A percentile compares a stretch with the other conserved stretches of the same genome.
phyloP scores from a whole-genome alignment of 2,113 vertebrate species.

The Tragelaphus imberbis region DNA sequence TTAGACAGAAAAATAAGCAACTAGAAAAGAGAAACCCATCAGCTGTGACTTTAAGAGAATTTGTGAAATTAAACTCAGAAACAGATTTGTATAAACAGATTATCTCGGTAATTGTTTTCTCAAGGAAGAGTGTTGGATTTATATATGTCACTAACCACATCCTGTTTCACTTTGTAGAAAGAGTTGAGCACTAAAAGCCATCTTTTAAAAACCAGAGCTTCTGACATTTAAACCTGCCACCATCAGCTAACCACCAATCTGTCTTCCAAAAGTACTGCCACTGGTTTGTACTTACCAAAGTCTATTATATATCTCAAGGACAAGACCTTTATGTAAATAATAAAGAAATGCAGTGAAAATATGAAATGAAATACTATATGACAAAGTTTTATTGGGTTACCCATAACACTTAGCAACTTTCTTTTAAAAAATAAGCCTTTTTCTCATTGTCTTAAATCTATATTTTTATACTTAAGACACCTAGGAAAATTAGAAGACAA shows the following conservation, averaged over 20 bases:
- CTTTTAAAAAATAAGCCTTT: not conserved
- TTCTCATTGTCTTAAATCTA: not conserved
- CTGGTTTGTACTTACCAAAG: not conserved
- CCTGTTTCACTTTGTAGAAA: not conserved
- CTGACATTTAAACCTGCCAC: not conserved
- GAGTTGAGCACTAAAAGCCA: not conserved
- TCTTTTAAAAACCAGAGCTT: not conserved
- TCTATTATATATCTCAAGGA: not conserved
- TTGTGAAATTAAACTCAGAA: not conserved
- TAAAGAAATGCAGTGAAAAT: not conserved
- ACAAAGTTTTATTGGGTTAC: not conserved
- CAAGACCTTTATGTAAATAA: constrained; percentile 21
- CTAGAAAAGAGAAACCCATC: not conserved
- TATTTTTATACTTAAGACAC: not conserved
- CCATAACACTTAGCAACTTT: not conserved
- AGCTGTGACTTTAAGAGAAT: not conserved
- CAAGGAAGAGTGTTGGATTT: not conserved
- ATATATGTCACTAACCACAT: not conserved
- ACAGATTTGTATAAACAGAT: not conserved
- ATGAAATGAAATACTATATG: not conserved
- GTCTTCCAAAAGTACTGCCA: not conserved
- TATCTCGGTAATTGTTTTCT: not conserved
- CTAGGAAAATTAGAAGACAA: not conserved
- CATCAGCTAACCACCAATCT: not conserved
- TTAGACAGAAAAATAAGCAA: not conserved